Evolutionary conservation across 2,113 vertebrate species (phyloP).

Genomic region (Brienomyrus longianalis): DNA sequence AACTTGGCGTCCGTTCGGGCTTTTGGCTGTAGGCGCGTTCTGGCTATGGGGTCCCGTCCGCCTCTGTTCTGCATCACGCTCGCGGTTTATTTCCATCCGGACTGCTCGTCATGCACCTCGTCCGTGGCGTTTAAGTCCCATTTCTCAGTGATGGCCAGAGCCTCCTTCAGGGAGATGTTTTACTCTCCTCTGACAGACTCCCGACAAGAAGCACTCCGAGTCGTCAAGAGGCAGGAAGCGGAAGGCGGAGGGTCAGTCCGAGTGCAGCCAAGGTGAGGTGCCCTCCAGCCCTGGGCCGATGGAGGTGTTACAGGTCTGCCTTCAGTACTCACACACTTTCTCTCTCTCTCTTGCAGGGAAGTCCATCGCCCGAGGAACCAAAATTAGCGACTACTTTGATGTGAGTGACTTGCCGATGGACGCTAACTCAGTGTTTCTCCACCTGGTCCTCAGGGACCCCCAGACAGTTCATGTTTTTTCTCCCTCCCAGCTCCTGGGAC

Average conservation of each 20-base stretch:
- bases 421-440: background rate
- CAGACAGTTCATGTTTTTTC: background rate
- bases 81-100: background rate
- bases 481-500: background rate
- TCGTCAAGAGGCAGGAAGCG: conserved; percentile 90
- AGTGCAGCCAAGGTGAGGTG: conserved; percentile 90
- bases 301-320: background rate
- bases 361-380: conserved; percentile 80
- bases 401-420: conserved; percentile 55
- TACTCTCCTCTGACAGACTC: conserved; percentile 69
- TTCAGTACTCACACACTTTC: background rate
- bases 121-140: background rate
- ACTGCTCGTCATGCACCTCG: background rate
- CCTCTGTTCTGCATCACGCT: conserved; percentile 27
- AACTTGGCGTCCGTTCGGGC: background rate
- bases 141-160: background rate
- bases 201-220: conserved; percentile 93
- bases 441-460: background rate
- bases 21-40: background rate
- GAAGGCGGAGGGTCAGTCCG: conserved; percentile 93
- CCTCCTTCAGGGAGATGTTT: background rate
- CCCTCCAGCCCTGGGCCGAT: background rate
- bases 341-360: conserved; percentile 69
- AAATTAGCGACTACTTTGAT: conserved; percentile 99
- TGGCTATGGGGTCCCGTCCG: background rate